These are phyloP conservation scores for Miichthys miiuy DNA, from an alignment of 2,797 vertebrate species.

Conservation along the genomic window DNA sequence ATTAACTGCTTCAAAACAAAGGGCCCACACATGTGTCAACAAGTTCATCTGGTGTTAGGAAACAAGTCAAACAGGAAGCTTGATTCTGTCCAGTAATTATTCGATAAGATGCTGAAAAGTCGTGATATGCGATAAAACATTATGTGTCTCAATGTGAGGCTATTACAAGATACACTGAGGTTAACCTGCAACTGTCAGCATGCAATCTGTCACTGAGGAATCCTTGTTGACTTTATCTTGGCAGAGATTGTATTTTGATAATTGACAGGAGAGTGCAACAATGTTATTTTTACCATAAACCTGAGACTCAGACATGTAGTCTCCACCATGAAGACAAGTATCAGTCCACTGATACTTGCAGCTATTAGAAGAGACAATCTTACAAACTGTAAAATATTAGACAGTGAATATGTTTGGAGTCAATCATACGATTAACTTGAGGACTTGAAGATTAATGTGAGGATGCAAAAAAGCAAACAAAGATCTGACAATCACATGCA, in stretches of 20 bases:
- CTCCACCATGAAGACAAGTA: background rate
- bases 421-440: background rate
- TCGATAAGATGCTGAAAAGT: background rate
- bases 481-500: background rate
- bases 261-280: conserved; percentile 19
- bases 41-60: conserved; percentile 22
- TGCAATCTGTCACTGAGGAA: conserved; percentile 40
- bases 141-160: background rate
- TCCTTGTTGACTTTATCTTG: conserved; percentile 54
- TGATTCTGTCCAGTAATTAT: conserved; percentile 4
- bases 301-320: conserved; percentile 16
- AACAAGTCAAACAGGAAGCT: conserved; percentile 45
- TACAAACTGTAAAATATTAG: background rate
- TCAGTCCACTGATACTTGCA: background rate
- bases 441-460: too few relatives aligned
- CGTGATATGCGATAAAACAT: background rate
- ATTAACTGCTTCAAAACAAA: background rate
- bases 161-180: background rate
- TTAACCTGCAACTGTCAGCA: conserved; percentile 5
- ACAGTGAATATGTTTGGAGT: background rate
- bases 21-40: conserved; percentile 29
- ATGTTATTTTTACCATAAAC: conserved; percentile 35
- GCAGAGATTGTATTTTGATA: conserved; percentile 43
- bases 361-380: background rate
- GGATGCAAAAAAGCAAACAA: background rate